Evolutionary conservation across 2,888 invertebrate species (phyloP).

Genomic region (Brachynemurus nebulosus): DNA sequence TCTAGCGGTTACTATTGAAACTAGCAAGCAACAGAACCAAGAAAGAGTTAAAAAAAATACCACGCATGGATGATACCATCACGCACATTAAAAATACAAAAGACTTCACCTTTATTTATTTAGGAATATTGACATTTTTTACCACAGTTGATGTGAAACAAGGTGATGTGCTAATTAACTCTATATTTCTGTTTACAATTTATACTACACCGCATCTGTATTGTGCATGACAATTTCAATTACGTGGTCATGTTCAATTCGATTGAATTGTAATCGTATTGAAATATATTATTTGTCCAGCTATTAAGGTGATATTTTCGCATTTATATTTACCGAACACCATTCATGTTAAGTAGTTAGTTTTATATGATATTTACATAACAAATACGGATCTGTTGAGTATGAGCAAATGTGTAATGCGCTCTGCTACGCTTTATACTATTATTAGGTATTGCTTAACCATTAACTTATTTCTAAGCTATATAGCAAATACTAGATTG

Average conservation of each 20-base stretch:
- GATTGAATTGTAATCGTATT: not conserved
- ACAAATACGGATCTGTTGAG: not conserved
- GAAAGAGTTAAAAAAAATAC: too few species aligned
- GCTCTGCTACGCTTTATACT: too few species aligned
- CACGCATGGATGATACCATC: too few species aligned
- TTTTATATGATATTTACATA: slow-evolving; percentile 1
- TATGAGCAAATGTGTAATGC: not conserved
- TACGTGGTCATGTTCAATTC: not conserved
- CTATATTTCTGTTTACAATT: not conserved
- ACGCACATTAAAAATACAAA: too few species aligned
- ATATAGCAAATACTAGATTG: too few species aligned
- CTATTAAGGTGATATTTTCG: not conserved
- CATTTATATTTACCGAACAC: not conserved
- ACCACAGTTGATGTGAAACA: not conserved
- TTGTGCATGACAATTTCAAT: not conserved
- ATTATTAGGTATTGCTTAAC: too few species aligned
- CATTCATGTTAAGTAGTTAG: not conserved
- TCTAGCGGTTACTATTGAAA: too few species aligned
- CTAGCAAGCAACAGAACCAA: too few species aligned
- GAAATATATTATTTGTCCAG: not conserved
- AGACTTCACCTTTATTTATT: not conserved
- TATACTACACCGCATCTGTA: not conserved
- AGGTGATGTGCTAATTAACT: slow-evolving; percentile 1
- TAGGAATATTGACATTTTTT: not conserved
- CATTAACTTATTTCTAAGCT: too few species aligned